Percentiles rank a stretch among this genome's conserved stretches.
phyloP scores from a whole-genome alignment of 1,140 invertebrate genomes.

The Tetragonula clypearis region DNA sequence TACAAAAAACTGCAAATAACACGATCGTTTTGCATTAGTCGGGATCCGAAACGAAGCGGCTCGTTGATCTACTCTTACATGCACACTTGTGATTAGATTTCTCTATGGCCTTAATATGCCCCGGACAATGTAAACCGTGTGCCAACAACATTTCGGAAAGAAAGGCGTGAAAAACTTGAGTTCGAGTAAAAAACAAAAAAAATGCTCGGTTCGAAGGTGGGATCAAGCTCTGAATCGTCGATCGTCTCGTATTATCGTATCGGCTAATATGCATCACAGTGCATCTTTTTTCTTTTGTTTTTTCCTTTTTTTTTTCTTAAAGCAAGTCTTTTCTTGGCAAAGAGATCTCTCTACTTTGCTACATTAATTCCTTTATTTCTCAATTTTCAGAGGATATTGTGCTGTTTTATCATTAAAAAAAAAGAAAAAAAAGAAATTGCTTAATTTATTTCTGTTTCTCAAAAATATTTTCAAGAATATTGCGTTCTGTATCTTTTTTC shows the following conservation, averaged over 20 bases:
- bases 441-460: background rate
- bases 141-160: constrained; percentile 42
- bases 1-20: constrained; percentile 98
- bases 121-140: constrained; percentile 43
- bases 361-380: background rate
- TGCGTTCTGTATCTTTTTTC: too few species aligned
- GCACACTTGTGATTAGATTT: constrained; percentile 51
- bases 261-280: constrained; percentile 45
- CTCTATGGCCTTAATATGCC: constrained; percentile 43
- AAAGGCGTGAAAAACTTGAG: constrained; percentile 50
- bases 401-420: background rate
- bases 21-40: constrained; percentile 61
- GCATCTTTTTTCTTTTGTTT: constrained; percentile 21
- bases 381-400: background rate
- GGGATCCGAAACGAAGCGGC: background rate
- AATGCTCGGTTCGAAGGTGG: constrained; percentile 32
- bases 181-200: constrained; percentile 28
- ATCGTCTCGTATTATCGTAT: constrained; percentile 33
- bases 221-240: constrained; percentile 33
- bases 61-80: constrained; percentile 59
- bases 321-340: background rate
- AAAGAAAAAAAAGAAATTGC: too few species aligned
- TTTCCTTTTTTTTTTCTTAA: background rate
- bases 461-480: background rate
- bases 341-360: constrained; percentile 15